These are phyloP conservation scores for Zosterops hypoxanthus DNA, from an alignment of 2,113 vertebrate species.

Conservation along the genomic window DNA sequence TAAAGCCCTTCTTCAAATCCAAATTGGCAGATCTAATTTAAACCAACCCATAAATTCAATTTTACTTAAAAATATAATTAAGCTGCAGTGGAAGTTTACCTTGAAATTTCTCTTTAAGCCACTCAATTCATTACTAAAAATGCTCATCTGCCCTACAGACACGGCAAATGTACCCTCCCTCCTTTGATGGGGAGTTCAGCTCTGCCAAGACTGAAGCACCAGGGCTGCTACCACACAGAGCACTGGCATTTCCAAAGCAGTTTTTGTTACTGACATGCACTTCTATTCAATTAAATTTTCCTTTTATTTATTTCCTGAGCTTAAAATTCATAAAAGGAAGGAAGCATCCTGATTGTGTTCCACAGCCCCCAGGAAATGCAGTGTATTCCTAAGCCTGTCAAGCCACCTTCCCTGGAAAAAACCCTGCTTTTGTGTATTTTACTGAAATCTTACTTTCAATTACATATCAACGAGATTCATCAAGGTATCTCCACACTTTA, in stretches of 20 bases:
- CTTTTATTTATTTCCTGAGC: background rate
- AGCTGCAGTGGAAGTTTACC: background rate
- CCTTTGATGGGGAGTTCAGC: background rate
- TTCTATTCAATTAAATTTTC: background rate
- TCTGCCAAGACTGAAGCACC: background rate
- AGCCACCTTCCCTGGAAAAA: background rate
- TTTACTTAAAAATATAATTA: background rate
- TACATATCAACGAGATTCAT: background rate
- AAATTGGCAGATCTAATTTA: background rate
- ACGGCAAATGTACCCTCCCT: fast-evolving
- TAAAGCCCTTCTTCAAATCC: background rate
- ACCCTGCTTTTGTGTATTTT: background rate
- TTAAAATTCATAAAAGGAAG: background rate
- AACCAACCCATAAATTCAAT: background rate
- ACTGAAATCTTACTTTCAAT: background rate
- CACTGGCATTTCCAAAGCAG: background rate
- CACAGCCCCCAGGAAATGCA: background rate
- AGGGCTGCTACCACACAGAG: background rate
- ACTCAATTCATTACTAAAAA: background rate
- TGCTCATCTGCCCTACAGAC: background rate
- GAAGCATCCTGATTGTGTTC: background rate
- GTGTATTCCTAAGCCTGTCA: background rate
- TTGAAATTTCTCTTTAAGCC: background rate
- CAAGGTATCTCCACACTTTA: background rate
- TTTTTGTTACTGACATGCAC: background rate